phyloP scores from a whole-genome alignment of 2,113 vertebrate species.

The Chlorodrepanis virens region DNA sequence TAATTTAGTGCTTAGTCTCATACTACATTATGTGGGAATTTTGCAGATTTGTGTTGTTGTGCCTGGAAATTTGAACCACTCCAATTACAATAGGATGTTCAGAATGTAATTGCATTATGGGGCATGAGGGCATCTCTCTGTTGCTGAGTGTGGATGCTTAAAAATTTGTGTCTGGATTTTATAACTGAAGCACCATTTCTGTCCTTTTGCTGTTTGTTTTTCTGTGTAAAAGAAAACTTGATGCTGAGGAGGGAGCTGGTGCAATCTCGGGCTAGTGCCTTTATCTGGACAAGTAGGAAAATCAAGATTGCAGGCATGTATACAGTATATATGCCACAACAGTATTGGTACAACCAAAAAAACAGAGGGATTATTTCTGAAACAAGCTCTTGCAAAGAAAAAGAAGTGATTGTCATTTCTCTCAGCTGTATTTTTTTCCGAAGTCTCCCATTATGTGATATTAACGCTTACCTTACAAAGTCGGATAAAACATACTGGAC shows the following conservation, averaged over 20 bases:
- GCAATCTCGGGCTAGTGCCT: not conserved
- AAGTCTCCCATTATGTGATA: not conserved
- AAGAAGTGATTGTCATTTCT: not conserved
- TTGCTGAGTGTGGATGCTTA: not conserved
- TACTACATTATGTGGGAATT: fast-evolving
- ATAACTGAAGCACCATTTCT: not conserved
- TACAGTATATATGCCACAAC: not conserved
- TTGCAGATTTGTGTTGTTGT: not conserved
- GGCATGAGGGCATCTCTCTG: not conserved
- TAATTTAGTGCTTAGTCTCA: not conserved
- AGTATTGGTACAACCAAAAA: not conserved
- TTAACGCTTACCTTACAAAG: too few species aligned
- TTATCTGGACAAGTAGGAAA: not conserved
- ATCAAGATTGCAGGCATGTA: not conserved
- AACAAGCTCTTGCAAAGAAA: not conserved
- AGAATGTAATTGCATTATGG: not conserved
- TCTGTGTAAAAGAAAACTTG: not conserved
- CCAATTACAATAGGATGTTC: not conserved
- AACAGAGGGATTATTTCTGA: not conserved
- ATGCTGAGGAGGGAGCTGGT: not conserved
- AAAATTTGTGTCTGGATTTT: not conserved
- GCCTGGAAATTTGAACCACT: not conserved
- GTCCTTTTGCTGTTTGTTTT: not conserved
- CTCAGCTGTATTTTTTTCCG: not conserved
- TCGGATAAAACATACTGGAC: not conserved